Conservation (phyloP, 2,888 invertebrate species). For the Nephrocerus scutellatus region DNA sequence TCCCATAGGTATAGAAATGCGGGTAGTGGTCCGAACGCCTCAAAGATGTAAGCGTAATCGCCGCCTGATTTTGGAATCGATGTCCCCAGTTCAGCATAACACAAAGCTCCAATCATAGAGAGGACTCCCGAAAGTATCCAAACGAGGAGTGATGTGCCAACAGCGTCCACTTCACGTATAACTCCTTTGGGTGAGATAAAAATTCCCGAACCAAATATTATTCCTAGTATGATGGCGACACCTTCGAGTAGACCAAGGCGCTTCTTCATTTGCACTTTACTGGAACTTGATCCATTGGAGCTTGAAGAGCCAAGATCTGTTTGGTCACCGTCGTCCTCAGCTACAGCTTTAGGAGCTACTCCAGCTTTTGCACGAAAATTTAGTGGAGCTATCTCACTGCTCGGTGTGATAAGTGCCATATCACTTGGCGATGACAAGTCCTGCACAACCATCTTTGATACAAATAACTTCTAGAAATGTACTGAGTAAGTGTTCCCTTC, state of each 20-base stretch:
- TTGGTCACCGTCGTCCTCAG: neutral
- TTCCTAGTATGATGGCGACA: slow-evolving; percentile 87
- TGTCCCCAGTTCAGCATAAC: slow-evolving; percentile 89
- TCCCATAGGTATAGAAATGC: slow-evolving; percentile 96
- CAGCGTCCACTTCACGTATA: slow-evolving; percentile 79
- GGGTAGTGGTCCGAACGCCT: slow-evolving; percentile 84
- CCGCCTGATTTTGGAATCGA: slow-evolving; percentile 87
- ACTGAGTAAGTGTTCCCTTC: too few species aligned
- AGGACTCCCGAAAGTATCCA: slow-evolving; percentile 85
- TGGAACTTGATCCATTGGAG: slow-evolving; percentile 26
- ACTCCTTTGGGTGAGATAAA: slow-evolving; percentile 95
- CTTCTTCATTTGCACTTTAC: slow-evolving; percentile 71
- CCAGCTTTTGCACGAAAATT: slow-evolving; percentile 11
- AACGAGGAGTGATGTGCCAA: slow-evolving; percentile 77
- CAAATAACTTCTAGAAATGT: too few species aligned
- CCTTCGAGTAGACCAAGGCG: slow-evolving; percentile 85
- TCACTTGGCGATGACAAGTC: slow-evolving; percentile 43
- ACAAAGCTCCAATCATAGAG: slow-evolving; percentile 89
- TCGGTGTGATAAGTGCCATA: slow-evolving; percentile 44
- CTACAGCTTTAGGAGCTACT: slow-evolving; percentile 4
- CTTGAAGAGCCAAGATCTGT: too few species aligned
- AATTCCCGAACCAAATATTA: slow-evolving; percentile 93
- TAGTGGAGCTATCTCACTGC: slow-evolving; percentile 29
- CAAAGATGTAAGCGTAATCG: slow-evolving; percentile 92
- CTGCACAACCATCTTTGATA: slow-evolving; percentile 29